phyloP scores from a whole-genome alignment of 1,140 invertebrate species.

The Heterodera carotae region DNA sequence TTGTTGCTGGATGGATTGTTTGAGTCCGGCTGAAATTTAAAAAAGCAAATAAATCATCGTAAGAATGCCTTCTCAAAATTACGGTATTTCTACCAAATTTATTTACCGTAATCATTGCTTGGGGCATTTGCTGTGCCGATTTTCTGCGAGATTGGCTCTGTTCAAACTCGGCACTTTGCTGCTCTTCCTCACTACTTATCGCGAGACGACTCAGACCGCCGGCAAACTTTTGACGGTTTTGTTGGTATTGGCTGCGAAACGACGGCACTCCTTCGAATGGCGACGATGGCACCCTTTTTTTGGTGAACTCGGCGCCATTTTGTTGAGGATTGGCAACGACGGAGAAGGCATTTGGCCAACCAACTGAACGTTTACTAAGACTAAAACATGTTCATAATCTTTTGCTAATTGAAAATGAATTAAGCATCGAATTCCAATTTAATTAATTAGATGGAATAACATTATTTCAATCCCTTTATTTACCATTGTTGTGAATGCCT shows the following conservation, averaged over 20 bases:
- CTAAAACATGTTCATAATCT: too few relatives aligned
- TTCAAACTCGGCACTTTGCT: not conserved
- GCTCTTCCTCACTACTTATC: not conserved
- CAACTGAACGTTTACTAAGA: not conserved
- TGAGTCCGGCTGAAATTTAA: not conserved
- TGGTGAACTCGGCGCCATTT: not conserved
- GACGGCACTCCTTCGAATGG: not conserved
- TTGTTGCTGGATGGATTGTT: constrained; percentile 1
- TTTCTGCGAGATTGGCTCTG: not conserved
- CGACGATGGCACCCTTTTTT: not conserved
- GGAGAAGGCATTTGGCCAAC: not conserved
- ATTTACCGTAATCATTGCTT: not conserved
- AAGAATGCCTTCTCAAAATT: not conserved
- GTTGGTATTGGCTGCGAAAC: not conserved
- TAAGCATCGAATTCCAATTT: too few relatives aligned
- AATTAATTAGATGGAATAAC: too few relatives aligned
- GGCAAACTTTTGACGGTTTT: not conserved
- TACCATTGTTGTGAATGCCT: not conserved
- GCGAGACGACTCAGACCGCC: not conserved
- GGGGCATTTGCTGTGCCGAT: not conserved
- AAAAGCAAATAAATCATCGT: not conserved
- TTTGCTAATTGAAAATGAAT: too few relatives aligned
- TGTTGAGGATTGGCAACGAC: not conserved
- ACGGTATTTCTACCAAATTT: not conserved
- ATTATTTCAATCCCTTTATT: not conserved